phyloP scores from a whole-genome alignment of 2,113 vertebrate genomes.

The Empidonax alnorum region DNA sequence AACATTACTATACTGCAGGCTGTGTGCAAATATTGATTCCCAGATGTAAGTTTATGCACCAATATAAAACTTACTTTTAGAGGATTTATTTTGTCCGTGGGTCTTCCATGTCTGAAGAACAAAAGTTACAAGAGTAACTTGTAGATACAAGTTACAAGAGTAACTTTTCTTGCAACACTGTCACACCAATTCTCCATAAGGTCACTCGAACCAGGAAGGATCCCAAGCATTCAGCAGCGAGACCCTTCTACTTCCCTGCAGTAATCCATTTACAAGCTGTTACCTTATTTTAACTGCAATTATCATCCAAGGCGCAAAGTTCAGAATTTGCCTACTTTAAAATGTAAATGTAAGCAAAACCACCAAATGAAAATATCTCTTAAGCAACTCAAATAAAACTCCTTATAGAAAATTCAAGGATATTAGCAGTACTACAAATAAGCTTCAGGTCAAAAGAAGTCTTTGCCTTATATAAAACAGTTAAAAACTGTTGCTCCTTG shows the following conservation, averaged over 20 bases:
- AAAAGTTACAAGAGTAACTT: neutral
- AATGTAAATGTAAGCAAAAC: neutral
- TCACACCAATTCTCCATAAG: neutral
- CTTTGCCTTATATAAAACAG: neutral
- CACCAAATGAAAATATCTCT: neutral
- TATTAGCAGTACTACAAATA: neutral
- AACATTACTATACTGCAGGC: neutral
- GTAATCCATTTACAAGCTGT: neutral
- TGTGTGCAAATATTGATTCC: neutral
- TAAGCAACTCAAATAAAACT: neutral
- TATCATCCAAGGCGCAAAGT: neutral
- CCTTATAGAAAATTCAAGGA: neutral
- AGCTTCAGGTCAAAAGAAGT: neutral
- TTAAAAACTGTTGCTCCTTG: neutral
- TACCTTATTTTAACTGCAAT: neutral
- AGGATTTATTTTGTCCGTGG: neutral
- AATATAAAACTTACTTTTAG: neutral
- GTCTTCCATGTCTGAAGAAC: neutral
- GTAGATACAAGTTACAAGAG: too few species aligned
- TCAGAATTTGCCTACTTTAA: neutral
- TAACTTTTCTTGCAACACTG: neutral
- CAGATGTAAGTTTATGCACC: accelerated
- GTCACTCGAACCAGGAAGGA: neutral
- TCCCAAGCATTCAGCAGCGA: neutral
- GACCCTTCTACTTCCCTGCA: neutral